Conservation (phyloP, 2,888 invertebrate genomes). For the Lacanobia oleracea region DNA sequence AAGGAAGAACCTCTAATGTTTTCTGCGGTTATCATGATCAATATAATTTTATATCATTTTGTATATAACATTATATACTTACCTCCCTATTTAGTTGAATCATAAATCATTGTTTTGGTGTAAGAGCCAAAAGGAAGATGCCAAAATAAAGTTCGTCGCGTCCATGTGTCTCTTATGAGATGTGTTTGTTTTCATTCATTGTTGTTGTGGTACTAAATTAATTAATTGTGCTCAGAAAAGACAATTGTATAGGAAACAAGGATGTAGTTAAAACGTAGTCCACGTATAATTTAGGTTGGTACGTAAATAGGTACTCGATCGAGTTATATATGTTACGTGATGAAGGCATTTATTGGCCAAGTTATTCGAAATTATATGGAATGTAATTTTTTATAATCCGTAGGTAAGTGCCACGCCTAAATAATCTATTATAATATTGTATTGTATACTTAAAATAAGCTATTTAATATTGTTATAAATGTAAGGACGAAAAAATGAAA, state of each 20-base stretch:
- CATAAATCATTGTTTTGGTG: slow-evolving; percentile 79
- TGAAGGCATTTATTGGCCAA: slow-evolving; percentile 89
- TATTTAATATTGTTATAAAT: slow-evolving; percentile 88
- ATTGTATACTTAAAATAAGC: slow-evolving; percentile 81
- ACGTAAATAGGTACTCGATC: slow-evolving; percentile 65
- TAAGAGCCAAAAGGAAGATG: slow-evolving; percentile 87
- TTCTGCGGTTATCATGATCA: slow-evolving; percentile 29
- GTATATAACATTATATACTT: slow-evolving; percentile 29
- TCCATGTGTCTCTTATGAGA: slow-evolving; percentile 76
- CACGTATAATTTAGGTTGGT: slow-evolving; percentile 70
- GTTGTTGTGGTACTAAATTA: slow-evolving; percentile 74
- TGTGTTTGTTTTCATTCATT: slow-evolving; percentile 69
- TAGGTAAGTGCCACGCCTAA: slow-evolving; percentile 89
- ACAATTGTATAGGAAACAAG: slow-evolving; percentile 81
- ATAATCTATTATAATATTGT: slow-evolving; percentile 76
- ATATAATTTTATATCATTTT: slow-evolving; percentile 38
- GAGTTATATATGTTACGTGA: slow-evolving; percentile 81
- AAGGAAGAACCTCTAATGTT: slow-evolving; percentile 8
- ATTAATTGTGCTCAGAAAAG: slow-evolving; percentile 86
- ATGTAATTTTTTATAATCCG: slow-evolving; percentile 84
- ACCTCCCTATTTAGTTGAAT: slow-evolving; percentile 39
- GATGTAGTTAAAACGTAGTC: slow-evolving; percentile 76
- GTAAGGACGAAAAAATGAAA: slow-evolving; percentile 83
- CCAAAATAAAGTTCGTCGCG: slow-evolving; percentile 85
- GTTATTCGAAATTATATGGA: slow-evolving; percentile 83